These are phyloP conservation scores for Zhuqinia jingwanae DNA, from an alignment of 2,888 invertebrate genomes.

Conservation along the genomic window DNA sequence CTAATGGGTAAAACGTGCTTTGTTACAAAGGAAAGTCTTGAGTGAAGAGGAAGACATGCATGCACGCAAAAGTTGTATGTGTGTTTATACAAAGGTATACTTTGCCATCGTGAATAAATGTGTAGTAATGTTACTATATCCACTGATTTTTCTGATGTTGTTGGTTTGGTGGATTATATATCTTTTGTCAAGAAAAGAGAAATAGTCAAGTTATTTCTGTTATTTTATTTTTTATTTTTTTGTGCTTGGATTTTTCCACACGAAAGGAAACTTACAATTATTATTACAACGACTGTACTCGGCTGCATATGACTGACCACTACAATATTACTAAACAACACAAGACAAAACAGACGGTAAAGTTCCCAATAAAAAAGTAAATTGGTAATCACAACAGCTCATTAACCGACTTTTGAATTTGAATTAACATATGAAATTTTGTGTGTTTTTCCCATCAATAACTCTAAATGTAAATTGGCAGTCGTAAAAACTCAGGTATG, in stretches of 20 bases:
- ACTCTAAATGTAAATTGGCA: not conserved
- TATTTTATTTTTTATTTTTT: not conserved
- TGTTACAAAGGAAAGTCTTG: slow-evolving; percentile 41
- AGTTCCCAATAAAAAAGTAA: slow-evolving; percentile 1
- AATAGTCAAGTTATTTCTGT: not conserved
- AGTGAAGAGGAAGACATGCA: slow-evolving; percentile 13
- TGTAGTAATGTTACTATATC: not conserved
- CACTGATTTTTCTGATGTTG: not conserved
- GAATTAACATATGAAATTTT: not conserved
- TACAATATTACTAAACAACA: not conserved
- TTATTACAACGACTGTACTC: too few species aligned
- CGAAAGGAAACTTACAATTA: too few species aligned
- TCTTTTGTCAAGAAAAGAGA: not conserved
- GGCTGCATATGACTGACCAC: slow-evolving; percentile 33
- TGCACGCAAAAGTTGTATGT: not conserved
- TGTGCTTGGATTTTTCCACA: not conserved
- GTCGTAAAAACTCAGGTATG: slow-evolving; percentile 3
- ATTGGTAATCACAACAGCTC: slow-evolving; percentile 3
- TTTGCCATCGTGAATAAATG: too few species aligned
- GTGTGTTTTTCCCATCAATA: slow-evolving; percentile 6
- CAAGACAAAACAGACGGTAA: not conserved
- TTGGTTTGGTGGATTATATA: not conserved
- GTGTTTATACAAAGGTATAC: not conserved
- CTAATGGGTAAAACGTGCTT: slow-evolving; percentile 61
- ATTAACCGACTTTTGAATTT: slow-evolving; percentile 10